Conservation (phyloP, 2,113 vertebrate species). For the Lathamus discolor region DNA sequence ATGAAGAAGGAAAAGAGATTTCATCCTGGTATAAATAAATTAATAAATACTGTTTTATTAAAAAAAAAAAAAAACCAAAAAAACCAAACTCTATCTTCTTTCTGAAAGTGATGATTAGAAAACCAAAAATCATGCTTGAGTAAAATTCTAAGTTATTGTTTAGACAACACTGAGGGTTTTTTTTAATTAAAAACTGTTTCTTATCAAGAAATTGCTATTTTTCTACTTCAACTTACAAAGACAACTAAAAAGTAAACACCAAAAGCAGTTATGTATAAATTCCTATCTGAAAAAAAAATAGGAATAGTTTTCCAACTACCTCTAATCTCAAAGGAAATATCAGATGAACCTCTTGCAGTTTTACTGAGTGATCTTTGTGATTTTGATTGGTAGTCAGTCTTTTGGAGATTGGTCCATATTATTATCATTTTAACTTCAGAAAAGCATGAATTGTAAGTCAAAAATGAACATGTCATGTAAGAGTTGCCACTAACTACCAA, state of each 20-base stretch:
- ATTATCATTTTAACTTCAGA: background rate
- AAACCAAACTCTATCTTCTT: background rate
- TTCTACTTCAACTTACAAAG: background rate
- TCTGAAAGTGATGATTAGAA: background rate
- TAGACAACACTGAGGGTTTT: background rate
- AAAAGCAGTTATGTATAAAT: background rate
- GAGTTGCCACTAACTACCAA: background rate
- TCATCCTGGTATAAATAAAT: background rate
- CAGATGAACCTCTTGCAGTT: background rate
- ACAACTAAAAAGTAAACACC: background rate
- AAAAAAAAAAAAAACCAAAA: background rate
- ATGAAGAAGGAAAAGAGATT: background rate
- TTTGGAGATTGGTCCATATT: background rate
- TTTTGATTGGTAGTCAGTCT: background rate
- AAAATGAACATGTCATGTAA: background rate
- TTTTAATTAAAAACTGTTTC: background rate
- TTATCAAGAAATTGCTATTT: background rate
- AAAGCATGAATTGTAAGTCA: background rate
- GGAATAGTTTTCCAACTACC: background rate
- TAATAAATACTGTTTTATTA: background rate
- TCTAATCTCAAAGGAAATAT: background rate
- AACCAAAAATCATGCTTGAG: background rate
- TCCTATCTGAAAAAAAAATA: background rate
- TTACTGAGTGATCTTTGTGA: background rate
- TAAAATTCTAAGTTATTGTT: background rate